Conservation (phyloP, 92 coral and sea anemone species). For the Scolanthus callimorphus region DNA sequence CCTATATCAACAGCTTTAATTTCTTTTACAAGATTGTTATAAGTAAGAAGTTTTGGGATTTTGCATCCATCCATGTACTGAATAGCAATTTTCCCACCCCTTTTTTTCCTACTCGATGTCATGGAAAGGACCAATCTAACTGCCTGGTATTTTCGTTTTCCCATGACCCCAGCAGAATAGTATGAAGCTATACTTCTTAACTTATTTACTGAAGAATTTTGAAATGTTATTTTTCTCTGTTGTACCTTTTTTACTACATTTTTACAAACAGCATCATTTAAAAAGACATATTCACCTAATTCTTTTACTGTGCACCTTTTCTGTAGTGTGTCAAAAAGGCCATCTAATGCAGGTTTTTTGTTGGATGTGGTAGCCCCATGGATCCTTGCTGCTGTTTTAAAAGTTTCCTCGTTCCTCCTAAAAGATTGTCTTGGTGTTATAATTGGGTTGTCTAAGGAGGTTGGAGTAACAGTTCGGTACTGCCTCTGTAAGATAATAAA, state of each 20-base stretch:
- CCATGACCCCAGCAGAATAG: constrained; percentile 47
- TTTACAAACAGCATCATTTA: constrained; percentile 19
- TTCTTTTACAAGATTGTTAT: no score
- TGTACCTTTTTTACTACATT: constrained; percentile 15
- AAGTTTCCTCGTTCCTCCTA: no score
- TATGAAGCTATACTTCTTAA: constrained; percentile 38
- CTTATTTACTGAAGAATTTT: constrained; percentile 13
- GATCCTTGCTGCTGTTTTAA: constrained; percentile 10
- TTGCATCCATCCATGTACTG: constrained; percentile 21
- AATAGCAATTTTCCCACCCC: constrained; percentile 40
- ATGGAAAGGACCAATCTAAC: constrained; percentile 33
- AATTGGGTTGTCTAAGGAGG: no score
- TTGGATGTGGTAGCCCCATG: constrained; percentile 36
- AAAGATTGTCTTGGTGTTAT: no score
- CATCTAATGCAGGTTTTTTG: constrained; percentile 34
- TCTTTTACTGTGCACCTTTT: constrained; percentile 35
- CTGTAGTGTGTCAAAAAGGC: constrained; percentile 44
- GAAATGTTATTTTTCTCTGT: constrained; percentile 19
- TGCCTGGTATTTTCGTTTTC: constrained; percentile 44
- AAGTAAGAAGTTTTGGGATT: no score
- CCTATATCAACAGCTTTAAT: constrained; percentile 46
- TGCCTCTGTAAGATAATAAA: no score
- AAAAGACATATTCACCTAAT: constrained; percentile 32
- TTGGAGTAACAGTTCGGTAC: no score
- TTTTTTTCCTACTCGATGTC: constrained; percentile 26